Percentiles rank a stretch among this genome's conserved stretches.
phyloP scores from a whole-genome alignment of 2,113 vertebrate genomes.

The Epinephelus moara region DNA sequence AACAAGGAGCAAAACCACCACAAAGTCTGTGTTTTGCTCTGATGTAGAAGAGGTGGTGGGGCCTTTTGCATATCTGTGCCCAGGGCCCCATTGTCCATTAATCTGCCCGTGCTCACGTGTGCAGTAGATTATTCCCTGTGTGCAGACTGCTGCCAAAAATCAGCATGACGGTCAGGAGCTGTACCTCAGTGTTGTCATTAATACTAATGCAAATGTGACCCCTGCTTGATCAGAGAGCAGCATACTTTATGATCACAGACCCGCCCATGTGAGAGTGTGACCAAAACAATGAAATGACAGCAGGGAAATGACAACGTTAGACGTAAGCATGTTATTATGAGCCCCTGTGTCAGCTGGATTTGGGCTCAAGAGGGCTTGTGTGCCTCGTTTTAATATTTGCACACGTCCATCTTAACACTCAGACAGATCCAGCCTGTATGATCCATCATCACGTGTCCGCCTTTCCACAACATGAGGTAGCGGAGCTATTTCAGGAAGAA shows the following conservation, averaged over 20 bases:
- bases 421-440: background rate
- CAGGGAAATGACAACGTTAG: constrained; percentile 12
- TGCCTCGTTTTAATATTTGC: constrained; percentile 1
- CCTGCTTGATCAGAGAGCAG: constrained; percentile 20
- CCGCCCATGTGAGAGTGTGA: background rate
- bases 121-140: background rate
- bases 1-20: too few species aligned
- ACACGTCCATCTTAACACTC: background rate
- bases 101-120: background rate
- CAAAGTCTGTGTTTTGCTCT: too few species aligned
- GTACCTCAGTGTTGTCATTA: constrained; percentile 1
- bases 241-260: background rate
- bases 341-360: background rate
- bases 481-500: background rate
- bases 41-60: too few species aligned
- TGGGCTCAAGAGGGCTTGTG: background rate
- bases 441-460: background rate
- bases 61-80: too few species aligned
- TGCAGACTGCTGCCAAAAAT: background rate
- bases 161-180: background rate
- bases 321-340: background rate
- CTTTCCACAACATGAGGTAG: background rate
- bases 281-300: constrained; percentile 6
- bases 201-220: constrained; percentile 24
- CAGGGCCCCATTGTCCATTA: too few species aligned